A percentile compares a stretch with the other conserved stretches of the same genome.
Conservation (phyloP, 2,888 invertebrate species). For the Trimorus sp. region DNA sequence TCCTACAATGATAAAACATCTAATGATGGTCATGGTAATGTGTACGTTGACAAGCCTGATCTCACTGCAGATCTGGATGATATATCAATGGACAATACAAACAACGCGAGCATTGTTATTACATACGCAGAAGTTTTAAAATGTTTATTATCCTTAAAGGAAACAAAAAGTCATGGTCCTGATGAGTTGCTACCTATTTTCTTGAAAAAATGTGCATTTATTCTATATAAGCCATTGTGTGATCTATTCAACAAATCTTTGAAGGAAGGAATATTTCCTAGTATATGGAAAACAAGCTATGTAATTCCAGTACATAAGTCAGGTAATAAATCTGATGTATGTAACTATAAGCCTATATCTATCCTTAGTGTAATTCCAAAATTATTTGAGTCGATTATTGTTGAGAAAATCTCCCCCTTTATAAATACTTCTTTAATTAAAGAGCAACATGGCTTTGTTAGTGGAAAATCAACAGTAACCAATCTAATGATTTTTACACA, state of each 20-base stretch:
- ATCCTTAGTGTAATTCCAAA: slow-evolving; percentile 1
- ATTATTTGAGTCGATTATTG: background rate
- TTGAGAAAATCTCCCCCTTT: background rate
- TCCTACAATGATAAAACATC: no score
- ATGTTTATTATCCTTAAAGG: no score
- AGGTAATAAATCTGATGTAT: background rate
- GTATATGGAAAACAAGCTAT: background rate
- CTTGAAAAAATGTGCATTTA: slow-evolving; percentile 9
- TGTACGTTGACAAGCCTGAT: no score
- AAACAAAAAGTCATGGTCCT: no score
- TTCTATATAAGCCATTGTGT: slow-evolving; percentile 5
- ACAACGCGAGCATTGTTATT: no score
- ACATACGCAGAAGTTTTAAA: no score
- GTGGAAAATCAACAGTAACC: background rate
- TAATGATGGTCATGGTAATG: no score
- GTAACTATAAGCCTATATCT: slow-evolving; percentile 5
- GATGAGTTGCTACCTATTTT: background rate
- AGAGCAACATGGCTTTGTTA: slow-evolving; percentile 8
- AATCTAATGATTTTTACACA: background rate
- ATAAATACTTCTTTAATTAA: background rate
- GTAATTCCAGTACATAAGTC: slow-evolving; percentile 11
- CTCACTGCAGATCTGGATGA: no score
- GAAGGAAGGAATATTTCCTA: background rate
- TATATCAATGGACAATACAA: no score
- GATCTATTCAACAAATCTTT: slow-evolving; percentile 4